These are phyloP conservation scores for Harpagoxenus sublaevis DNA, from an alignment of 2,888 invertebrate species.

Conservation along the genomic window DNA sequence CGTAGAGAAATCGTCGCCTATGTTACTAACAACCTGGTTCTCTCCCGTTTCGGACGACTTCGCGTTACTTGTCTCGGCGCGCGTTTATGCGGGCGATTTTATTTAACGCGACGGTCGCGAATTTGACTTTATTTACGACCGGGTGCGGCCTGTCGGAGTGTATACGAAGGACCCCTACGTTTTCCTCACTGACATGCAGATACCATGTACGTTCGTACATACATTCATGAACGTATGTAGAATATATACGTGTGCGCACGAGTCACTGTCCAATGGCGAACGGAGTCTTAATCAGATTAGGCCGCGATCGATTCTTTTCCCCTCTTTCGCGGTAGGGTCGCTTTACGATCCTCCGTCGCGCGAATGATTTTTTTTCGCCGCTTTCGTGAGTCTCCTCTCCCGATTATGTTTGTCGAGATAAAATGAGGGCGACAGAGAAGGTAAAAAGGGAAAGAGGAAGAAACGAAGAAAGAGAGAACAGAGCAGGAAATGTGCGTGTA, in stretches of 20 bases:
- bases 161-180: background rate
- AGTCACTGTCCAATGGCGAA: slow-evolving; percentile 56
- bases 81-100: slow-evolving; percentile 32
- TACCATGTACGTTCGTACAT: slow-evolving; percentile 16
- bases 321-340: slow-evolving; percentile 44
- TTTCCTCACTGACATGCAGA: slow-evolving; percentile 11
- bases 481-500: background rate
- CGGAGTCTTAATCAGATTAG: slow-evolving; percentile 79
- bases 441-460: background rate
- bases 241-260: slow-evolving; percentile 44
- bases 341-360: slow-evolving; percentile 42
- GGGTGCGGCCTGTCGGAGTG: slow-evolving; percentile 61
- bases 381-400: slow-evolving; percentile 24
- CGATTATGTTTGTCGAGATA: slow-evolving; percentile 39
- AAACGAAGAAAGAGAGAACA: background rate
- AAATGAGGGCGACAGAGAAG: slow-evolving; percentile 8
- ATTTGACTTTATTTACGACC: slow-evolving; percentile 69
- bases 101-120: slow-evolving; percentile 43
- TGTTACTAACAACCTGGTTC: slow-evolving; percentile 6
- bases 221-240: slow-evolving; percentile 56
- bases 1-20: slow-evolving; percentile 18
- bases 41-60: slow-evolving; percentile 11
- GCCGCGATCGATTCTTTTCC: slow-evolving; percentile 74
- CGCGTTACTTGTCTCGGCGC: background rate
- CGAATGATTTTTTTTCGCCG: slow-evolving; percentile 39